A percentile compares a stretch with the other conserved stretches of the same genome.
These are phyloP conservation scores for Linyphia triangularis DNA, from an alignment of 2,888 invertebrate genomes.

Conservation along the genomic window DNA sequence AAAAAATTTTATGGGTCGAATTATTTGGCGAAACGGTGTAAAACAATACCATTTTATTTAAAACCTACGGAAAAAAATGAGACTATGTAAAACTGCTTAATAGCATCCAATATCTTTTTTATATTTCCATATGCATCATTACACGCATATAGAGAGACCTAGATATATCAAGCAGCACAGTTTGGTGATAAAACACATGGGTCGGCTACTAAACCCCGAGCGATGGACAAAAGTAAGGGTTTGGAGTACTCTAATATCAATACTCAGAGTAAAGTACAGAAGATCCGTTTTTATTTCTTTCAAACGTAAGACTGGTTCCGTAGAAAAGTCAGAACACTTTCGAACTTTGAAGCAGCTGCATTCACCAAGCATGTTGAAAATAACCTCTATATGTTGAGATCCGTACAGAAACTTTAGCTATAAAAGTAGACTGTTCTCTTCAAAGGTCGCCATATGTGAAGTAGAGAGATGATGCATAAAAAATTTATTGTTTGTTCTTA, in stretches of 20 bases:
- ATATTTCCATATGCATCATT: too few species aligned
- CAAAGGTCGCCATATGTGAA: constrained; percentile 24
- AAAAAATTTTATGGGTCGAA: too few species aligned
- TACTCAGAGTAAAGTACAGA: constrained; percentile 30
- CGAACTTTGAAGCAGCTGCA: constrained; percentile 43
- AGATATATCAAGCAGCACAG: too few species aligned
- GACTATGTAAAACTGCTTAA: too few species aligned
- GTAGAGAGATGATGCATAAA: constrained; percentile 40
- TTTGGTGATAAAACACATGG: background rate
- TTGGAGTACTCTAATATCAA: constrained; percentile 15
- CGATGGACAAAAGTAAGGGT: constrained; percentile 17
- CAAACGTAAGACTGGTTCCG: constrained; percentile 26
- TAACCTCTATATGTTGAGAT: constrained; percentile 37
- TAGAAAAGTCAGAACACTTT: constrained; percentile 28
- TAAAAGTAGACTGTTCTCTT: constrained; percentile 38
- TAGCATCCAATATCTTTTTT: too few species aligned
- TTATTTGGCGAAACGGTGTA: too few species aligned
- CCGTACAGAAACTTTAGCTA: constrained; percentile 31
- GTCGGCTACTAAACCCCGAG: background rate
- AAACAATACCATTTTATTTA: too few species aligned
- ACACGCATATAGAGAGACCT: too few species aligned
- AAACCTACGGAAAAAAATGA: too few species aligned
- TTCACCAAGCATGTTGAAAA: constrained; percentile 33
- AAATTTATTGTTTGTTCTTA: constrained; percentile 38
- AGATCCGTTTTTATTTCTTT: constrained; percentile 29